Percentiles rank a stretch among this genome's conserved stretches.
These are phyloP conservation scores for Arizona elegans DNA, from an alignment of 2,113 vertebrate genomes.

Conservation along the genomic window DNA sequence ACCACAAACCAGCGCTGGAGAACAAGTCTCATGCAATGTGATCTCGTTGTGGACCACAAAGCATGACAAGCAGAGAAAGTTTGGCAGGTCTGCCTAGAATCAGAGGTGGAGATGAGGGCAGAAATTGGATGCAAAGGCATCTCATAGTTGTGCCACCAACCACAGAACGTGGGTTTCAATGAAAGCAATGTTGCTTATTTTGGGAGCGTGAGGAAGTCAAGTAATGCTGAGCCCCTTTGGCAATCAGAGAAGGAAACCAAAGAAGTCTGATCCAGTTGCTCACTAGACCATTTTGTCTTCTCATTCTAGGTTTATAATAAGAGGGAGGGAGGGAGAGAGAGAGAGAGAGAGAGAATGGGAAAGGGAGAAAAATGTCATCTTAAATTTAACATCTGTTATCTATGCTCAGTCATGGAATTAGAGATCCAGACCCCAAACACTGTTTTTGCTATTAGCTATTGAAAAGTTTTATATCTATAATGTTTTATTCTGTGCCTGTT, in stretches of 20 bases:
- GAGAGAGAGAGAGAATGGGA: background rate
- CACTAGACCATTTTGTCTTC: background rate
- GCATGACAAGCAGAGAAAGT: background rate
- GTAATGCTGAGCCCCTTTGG: no score
- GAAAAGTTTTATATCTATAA: no score
- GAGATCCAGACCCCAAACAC: background rate
- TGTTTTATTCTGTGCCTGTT: no score
- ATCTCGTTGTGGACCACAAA: background rate
- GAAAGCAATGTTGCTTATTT: background rate
- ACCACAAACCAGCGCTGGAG: background rate
- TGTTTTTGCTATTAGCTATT: background rate
- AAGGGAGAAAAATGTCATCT: background rate
- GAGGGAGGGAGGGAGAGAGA: no score
- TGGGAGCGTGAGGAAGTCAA: background rate
- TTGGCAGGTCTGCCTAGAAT: background rate
- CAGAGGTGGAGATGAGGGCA: background rate
- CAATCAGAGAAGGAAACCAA: no score
- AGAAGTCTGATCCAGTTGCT: background rate
- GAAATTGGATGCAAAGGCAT: background rate
- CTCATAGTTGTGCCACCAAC: background rate
- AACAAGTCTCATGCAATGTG: background rate
- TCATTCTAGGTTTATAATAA: background rate
- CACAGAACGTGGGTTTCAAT: background rate
- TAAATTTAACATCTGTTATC: background rate
- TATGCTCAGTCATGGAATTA: background rate